Percentiles rank a stretch among this genome's conserved stretches.
These are phyloP conservation scores for Urocitellus parryii DNA, from an alignment of 2,113 vertebrate genomes.

Conservation along the genomic window DNA sequence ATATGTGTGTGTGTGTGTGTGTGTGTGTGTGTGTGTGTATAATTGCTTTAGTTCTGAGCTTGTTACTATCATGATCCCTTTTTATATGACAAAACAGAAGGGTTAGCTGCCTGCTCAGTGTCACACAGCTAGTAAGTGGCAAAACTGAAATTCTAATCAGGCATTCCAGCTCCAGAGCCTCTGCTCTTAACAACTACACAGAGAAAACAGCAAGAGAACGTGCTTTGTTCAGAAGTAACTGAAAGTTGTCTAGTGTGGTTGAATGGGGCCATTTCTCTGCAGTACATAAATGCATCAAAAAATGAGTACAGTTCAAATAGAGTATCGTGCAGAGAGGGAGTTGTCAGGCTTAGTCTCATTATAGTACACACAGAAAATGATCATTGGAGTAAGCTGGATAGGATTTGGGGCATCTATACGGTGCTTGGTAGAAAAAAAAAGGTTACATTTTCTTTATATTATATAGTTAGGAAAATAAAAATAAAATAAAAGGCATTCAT, in stretches of 20 bases:
- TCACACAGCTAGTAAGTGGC: not conserved
- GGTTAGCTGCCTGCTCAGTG: not conserved
- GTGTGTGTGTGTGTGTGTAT: not conserved
- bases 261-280: not conserved
- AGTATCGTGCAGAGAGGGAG: not conserved
- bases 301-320: not conserved
- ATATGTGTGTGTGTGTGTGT: not conserved
- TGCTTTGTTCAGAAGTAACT: not conserved
- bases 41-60: not conserved
- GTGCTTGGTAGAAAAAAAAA: not conserved
- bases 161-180: not conserved
- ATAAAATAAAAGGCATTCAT: not conserved
- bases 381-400: not conserved
- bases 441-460: not conserved
- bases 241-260: not conserved
- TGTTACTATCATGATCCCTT: not conserved
- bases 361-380: not conserved
- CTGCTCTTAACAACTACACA: not conserved
- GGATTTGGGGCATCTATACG: not conserved
- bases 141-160: not conserved
- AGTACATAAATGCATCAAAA: not conserved
- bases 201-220: not conserved
- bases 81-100: not conserved
- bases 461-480: not conserved
- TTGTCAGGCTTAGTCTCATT: not conserved